Evolutionary conservation across 2,797 vertebrate genomes (phyloP).

Genomic region (Tolypeutes matacus): DNA sequence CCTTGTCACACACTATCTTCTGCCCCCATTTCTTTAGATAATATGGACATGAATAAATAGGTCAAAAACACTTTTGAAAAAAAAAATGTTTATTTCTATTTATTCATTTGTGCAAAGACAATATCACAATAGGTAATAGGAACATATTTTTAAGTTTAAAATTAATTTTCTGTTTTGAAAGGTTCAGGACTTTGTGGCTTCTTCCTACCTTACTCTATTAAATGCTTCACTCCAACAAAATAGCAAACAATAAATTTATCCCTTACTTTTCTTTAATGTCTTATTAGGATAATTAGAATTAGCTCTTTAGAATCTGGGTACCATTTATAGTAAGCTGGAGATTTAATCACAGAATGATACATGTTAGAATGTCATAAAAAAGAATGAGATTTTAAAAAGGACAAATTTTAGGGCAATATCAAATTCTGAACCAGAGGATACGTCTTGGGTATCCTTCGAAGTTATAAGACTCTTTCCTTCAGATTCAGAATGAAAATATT

Average conservation of each 20-base stretch:
- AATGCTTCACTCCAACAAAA: conserved; percentile 76
- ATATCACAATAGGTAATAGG: conserved; percentile 62
- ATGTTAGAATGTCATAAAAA: conserved; percentile 50
- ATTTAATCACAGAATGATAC: conserved; percentile 77
- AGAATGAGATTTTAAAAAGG: conserved; percentile 41
- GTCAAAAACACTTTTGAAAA: conserved; percentile 52
- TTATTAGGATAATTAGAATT: conserved; percentile 59
- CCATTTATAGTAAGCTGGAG: conserved; percentile 63
- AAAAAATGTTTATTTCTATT: conserved; percentile 68
- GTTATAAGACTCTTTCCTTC: conserved; percentile 34
- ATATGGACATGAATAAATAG: neutral
- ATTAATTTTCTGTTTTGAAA: conserved; percentile 81
- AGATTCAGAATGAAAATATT: conserved; percentile 60
- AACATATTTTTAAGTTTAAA: conserved; percentile 75
- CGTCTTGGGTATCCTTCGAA: neutral
- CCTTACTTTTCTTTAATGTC: conserved; percentile 66
- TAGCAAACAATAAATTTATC: conserved; percentile 63
- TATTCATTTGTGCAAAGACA: conserved; percentile 76
- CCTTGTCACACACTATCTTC: neutral
- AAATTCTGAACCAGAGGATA: conserved; percentile 59
- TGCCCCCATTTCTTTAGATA: neutral
- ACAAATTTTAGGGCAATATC: conserved; percentile 66
- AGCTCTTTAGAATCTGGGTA: conserved; percentile 69
- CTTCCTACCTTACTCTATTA: conserved; percentile 62
- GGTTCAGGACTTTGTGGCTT: conserved; percentile 75